A percentile compares a stretch with the other conserved stretches of the same genome.
Evolutionary conservation across 2,797 vertebrate genomes (phyloP).

Genomic region (Crypturellus tataupa): DNA sequence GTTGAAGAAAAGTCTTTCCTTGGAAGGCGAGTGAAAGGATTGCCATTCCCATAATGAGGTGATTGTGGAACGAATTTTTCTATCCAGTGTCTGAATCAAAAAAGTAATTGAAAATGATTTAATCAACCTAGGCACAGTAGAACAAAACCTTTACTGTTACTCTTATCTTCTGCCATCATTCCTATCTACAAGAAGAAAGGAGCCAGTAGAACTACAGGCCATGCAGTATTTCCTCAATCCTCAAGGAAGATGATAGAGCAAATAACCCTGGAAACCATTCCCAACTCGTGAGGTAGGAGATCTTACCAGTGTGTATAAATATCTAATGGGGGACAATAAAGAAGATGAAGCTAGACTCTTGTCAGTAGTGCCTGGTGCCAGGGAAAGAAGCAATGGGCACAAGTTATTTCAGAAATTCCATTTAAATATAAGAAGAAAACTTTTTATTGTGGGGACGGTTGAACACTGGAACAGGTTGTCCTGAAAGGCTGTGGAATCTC

Average conservation of each 20-base stretch:
- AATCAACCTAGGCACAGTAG: rapidly evolving
- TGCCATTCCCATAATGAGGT: background rate
- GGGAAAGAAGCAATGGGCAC: background rate
- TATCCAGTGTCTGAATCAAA: background rate
- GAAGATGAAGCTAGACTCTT: background rate
- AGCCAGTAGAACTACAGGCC: background rate
- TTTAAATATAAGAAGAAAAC: background rate
- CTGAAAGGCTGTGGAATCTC: background rate
- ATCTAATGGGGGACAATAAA: background rate
- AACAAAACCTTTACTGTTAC: background rate
- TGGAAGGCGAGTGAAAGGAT: background rate
- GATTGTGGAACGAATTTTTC: background rate
- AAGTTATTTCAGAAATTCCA: background rate
- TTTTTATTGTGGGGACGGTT: background rate
- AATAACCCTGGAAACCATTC: background rate
- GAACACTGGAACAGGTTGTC: background rate
- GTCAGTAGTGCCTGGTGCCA: background rate
- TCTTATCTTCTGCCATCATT: background rate
- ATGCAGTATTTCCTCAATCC: background rate
- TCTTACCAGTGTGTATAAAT: background rate
- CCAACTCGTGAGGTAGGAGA: background rate
- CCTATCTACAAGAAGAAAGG: background rate
- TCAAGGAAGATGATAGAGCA: background rate
- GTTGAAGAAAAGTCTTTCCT: background rate
- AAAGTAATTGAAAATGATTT: background rate